phyloP scores from a whole-genome alignment of 2,113 vertebrate genomes.

The Amphiprion percula region DNA sequence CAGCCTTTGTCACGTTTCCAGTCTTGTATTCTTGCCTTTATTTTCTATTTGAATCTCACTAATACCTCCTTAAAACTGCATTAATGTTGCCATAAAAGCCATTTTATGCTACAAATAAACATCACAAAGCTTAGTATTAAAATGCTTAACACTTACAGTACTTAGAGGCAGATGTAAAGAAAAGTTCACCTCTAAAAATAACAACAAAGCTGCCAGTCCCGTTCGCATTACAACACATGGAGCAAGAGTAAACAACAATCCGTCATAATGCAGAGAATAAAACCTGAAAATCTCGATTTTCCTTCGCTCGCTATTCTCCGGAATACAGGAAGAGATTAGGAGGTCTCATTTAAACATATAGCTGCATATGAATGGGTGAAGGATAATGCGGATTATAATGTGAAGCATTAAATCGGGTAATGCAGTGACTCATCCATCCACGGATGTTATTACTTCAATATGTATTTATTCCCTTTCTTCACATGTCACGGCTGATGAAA shows the following conservation, averaged over 20 bases:
- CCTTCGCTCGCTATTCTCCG: constrained; percentile 16
- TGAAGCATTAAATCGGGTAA: constrained; percentile 69
- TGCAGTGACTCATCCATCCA: constrained; percentile 52
- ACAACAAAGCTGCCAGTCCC: constrained; percentile 4
- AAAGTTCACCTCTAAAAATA: constrained; percentile 52
- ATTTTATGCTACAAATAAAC: constrained; percentile 28
- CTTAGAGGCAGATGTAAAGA: constrained; percentile 48
- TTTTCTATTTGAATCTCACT: constrained; percentile 26
- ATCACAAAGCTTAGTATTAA: constrained; percentile 49
- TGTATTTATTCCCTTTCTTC: constrained; percentile 74
- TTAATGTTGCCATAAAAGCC: constrained; percentile 48
- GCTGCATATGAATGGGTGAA: constrained; percentile 65
- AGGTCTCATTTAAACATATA: constrained; percentile 67
- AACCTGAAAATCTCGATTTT: constrained; percentile 53
- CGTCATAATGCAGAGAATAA: constrained; percentile 46
- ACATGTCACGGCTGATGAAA: constrained; percentile 60
- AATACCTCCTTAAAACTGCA: constrained; percentile 60
- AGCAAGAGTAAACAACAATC: constrained; percentile 26
- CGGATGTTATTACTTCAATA: constrained; percentile 68
- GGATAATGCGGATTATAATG: constrained; percentile 74
- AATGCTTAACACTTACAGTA: constrained; percentile 18
- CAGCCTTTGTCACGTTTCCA: constrained; percentile 62
- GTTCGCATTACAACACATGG: constrained; percentile 9
- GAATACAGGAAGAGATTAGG: constrained; percentile 60
- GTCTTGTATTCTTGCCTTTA: constrained; percentile 36